These are phyloP conservation scores for Mythimna lalbum DNA, from an alignment of 2,888 invertebrate species.

Conservation along the genomic window DNA sequence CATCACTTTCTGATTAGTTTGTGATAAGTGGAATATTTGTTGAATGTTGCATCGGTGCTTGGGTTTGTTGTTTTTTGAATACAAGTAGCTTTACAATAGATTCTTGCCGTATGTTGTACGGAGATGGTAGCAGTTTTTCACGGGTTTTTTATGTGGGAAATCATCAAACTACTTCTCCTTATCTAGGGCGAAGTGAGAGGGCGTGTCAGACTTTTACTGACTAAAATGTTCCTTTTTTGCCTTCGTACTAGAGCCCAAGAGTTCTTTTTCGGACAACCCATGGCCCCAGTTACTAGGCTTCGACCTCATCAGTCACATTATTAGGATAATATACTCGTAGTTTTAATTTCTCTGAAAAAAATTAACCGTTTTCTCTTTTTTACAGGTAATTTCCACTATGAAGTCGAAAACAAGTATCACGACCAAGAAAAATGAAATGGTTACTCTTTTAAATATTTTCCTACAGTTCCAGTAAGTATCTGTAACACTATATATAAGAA, in stretches of 20 bases:
- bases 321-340: not conserved
- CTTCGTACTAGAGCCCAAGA: no score
- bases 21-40: constrained; percentile 57
- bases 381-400: constrained; percentile 39
- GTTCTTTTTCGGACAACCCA: no score
- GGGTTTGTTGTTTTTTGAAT: constrained; percentile 31
- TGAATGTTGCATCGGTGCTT: constrained; percentile 24
- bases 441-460: not conserved
- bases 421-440: not conserved
- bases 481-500: not conserved
- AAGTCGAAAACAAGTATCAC: not conserved
- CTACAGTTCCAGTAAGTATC: not conserved
- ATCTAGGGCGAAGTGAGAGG: no score
- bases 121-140: not conserved
- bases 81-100: not conserved
- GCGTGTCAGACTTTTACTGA: no score
- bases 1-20: constrained; percentile 58
- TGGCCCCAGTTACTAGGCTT: no score
- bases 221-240: no score
- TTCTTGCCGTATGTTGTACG: not conserved
- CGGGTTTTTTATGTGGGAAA: no score
- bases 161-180: no score
- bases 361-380: constrained; percentile 17
- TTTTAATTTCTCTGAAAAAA: no score
- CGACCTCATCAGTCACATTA: no score